Conservation (phyloP, 2,888 invertebrate genomes). For the Epistrophe grossulariae region DNA sequence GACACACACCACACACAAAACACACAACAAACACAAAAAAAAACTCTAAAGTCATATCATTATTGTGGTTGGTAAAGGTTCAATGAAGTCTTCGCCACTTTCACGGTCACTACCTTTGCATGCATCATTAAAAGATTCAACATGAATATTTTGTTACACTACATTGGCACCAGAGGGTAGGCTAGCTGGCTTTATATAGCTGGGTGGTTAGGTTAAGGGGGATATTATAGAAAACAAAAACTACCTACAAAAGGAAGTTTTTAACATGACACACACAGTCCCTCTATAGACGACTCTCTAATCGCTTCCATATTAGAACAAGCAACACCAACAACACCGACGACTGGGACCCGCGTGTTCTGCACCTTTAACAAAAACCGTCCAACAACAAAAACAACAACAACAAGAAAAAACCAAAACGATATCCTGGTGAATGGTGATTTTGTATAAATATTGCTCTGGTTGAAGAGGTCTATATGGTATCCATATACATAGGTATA, state of each 20-base stretch:
- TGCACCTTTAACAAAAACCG: neutral
- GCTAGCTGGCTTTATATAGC: neutral
- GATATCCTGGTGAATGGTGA: conserved; percentile 23
- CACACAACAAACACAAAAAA: neutral
- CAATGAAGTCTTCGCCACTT: conserved; percentile 40
- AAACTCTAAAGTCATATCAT: neutral
- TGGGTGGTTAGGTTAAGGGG: neutral
- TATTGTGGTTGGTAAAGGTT: conserved; percentile 14
- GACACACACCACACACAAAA: neutral
- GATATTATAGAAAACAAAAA: conserved; percentile 8
- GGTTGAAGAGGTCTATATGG: conserved; percentile 30
- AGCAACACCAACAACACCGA: neutral
- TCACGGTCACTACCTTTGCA: conserved; percentile 35
- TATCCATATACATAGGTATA: neutral
- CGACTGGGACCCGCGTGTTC: conserved; percentile 5
- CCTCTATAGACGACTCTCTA: conserved; percentile 28
- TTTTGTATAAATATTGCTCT: conserved; percentile 20
- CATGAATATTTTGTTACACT: conserved; percentile 46
- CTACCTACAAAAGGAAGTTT: conserved; percentile 26
- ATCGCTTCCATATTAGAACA: conserved; percentile 43
- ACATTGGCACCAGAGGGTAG: neutral
- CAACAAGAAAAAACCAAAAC: conserved; percentile 5
- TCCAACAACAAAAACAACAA: neutral
- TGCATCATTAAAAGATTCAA: conserved; percentile 55
- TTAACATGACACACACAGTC: conserved; percentile 38